Conservation (phyloP, 2,888 invertebrate genomes). For the Leptodirus hochenwartii region DNA sequence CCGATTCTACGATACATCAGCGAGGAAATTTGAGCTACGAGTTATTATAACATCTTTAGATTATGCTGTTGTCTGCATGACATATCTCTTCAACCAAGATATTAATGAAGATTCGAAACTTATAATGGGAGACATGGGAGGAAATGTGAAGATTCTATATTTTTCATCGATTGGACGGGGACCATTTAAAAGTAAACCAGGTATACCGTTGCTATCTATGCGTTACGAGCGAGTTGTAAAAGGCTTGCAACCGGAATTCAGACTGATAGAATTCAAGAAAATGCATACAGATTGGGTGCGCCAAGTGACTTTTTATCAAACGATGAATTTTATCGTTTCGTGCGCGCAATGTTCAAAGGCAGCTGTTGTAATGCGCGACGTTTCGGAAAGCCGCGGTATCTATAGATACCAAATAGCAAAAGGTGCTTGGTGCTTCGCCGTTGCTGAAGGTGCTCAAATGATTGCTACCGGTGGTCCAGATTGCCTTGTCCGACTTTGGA, state of each 20-base stretch:
- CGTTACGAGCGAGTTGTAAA: slow-evolving; percentile 27
- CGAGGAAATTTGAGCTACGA: slow-evolving; percentile 51
- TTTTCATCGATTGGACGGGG: slow-evolving; percentile 44
- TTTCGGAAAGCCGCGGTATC: slow-evolving; percentile 33
- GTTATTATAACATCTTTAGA: slow-evolving; percentile 50
- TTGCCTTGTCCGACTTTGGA: slow-evolving; percentile 53
- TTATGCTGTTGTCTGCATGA: slow-evolving; percentile 33
- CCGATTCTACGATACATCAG: slow-evolving; percentile 62
- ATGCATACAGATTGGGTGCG: slow-evolving; percentile 51
- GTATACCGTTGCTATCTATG: slow-evolving; percentile 36
- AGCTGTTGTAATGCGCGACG: slow-evolving; percentile 43
- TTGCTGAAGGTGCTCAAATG: slow-evolving; percentile 37
- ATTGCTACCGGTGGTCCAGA: slow-evolving; percentile 60
- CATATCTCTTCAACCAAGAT: slow-evolving; percentile 41
- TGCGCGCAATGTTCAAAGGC: slow-evolving; percentile 26
- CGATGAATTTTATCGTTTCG: slow-evolving; percentile 48
- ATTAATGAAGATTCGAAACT: slow-evolving; percentile 40
- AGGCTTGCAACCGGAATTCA: slow-evolving; percentile 20
- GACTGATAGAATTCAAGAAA: slow-evolving; percentile 29
- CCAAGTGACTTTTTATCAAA: slow-evolving; percentile 47
- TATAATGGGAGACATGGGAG: slow-evolving; percentile 56
- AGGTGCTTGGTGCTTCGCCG: slow-evolving; percentile 43
- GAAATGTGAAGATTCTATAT: slow-evolving; percentile 43
- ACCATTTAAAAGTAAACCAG: slow-evolving; percentile 50
- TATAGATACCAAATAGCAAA: slow-evolving; percentile 39